These are phyloP conservation scores for Brachionus sp. DNA, from an alignment of 1,140 invertebrate species.

Conservation along the genomic window DNA sequence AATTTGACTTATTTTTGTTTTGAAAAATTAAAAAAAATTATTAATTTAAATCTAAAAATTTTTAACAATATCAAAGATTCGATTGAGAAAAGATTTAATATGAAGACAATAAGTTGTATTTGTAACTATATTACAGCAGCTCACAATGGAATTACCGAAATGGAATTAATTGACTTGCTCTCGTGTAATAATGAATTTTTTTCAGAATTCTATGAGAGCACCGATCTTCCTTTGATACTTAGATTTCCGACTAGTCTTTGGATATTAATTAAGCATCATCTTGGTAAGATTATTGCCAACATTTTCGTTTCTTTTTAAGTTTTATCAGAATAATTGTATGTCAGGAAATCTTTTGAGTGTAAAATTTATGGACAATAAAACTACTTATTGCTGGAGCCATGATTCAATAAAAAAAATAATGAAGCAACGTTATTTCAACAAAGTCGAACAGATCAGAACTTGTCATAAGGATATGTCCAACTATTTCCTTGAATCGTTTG, in stretches of 20 bases:
- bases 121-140: slow-evolving; percentile 47
- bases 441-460: slow-evolving; percentile 45
- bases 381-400: slow-evolving; percentile 51
- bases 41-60: background rate
- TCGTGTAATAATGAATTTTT: slow-evolving; percentile 48
- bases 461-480: slow-evolving; percentile 49
- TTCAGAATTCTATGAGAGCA: slow-evolving; percentile 23
- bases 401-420: slow-evolving; percentile 49
- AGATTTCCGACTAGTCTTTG: slow-evolving; percentile 48
- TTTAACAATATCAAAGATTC: background rate
- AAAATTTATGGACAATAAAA: slow-evolving; percentile 51
- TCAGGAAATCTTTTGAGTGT: slow-evolving; percentile 49
- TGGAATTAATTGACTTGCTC: slow-evolving; percentile 51
- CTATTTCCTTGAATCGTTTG: slow-evolving; percentile 50
- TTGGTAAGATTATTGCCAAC: slow-evolving; percentile 47
- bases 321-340: background rate
- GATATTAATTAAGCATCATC: slow-evolving; percentile 49
- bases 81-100: slow-evolving; percentile 17
- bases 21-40: too few species aligned
- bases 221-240: slow-evolving; percentile 44
- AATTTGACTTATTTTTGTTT: too few species aligned
- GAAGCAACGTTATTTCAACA: slow-evolving; percentile 48
- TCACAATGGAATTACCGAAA: slow-evolving; percentile 52
- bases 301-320: background rate
- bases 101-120: background rate